phyloP scores from a whole-genome alignment of 2,888 invertebrate genomes.

The Eugnorisma glareosa region DNA sequence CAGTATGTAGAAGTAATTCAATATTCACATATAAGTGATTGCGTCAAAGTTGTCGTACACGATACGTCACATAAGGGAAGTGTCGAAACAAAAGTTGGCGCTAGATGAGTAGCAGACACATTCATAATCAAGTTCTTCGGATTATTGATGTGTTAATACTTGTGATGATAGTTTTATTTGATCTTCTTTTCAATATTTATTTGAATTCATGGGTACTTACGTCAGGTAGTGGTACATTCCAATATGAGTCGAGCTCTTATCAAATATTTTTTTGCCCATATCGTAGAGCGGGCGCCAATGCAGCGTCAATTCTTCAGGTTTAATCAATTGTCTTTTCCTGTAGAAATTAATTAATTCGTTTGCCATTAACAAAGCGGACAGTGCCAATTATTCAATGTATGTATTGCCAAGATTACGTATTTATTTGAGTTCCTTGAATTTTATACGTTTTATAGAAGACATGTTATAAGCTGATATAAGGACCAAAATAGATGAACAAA shows the following conservation, averaged over 20 bases:
- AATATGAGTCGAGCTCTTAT: constrained; percentile 89
- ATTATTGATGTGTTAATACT: constrained; percentile 39
- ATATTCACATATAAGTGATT: constrained; percentile 34
- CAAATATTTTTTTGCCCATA: constrained; percentile 91
- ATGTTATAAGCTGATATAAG: neutral
- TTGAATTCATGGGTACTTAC: constrained; percentile 80
- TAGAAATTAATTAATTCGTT: constrained; percentile 62
- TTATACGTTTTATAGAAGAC: constrained; percentile 7
- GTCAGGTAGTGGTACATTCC: constrained; percentile 91
- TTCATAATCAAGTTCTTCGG: constrained; percentile 39
- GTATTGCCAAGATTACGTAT: constrained; percentile 53
- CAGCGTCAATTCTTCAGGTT: constrained; percentile 94
- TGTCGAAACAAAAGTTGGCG: constrained; percentile 51
- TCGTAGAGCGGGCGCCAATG: constrained; percentile 97
- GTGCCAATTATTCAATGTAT: constrained; percentile 58
- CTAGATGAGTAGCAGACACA: constrained; percentile 36
- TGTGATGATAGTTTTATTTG: constrained; percentile 13
- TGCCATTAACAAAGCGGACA: constrained; percentile 36
- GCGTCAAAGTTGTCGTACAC: constrained; percentile 38
- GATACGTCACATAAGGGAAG: constrained; percentile 48
- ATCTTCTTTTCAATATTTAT: neutral
- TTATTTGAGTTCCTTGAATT: constrained; percentile 14
- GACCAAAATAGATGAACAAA: constrained; percentile 8
- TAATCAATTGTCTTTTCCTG: constrained; percentile 94
- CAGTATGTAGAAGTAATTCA: constrained; percentile 17